phyloP scores from a whole-genome alignment of 92 coral and sea anemone genomes.

The Porites cylindrica region DNA sequence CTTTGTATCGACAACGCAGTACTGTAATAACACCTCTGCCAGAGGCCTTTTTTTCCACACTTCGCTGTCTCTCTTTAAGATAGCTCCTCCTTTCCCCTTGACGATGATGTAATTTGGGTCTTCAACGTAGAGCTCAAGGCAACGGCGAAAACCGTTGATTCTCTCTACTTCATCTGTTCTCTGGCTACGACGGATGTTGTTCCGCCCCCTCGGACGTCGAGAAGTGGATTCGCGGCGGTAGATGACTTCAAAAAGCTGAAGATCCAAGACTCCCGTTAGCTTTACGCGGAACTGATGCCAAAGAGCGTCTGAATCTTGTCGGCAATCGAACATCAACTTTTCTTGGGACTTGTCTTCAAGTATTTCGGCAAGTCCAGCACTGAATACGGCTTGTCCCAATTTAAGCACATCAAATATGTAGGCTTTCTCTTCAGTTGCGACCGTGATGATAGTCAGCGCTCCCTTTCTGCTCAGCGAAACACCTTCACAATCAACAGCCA shows the following conservation, averaged over 20 bases:
- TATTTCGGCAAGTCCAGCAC: neutral
- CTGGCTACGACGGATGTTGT: constrained; percentile 5
- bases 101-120: constrained; percentile 46
- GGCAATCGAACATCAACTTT: constrained; percentile 85
- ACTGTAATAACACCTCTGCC: constrained; percentile 51
- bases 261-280: constrained; percentile 76
- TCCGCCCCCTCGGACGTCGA: no score
- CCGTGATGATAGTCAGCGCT: constrained; percentile 73
- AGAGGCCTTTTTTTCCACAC: constrained; percentile 76
- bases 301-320: constrained; percentile 81
- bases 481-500: constrained; percentile 88
- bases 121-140: constrained; percentile 73
- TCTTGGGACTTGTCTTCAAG: constrained; percentile 58
- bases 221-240: constrained; percentile 52
- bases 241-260: constrained; percentile 83
- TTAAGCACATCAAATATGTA: constrained; percentile 72
- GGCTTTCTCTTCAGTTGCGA: constrained; percentile 76
- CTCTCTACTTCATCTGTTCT: constrained; percentile 3
- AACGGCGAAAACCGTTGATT: constrained; percentile 67
- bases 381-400: constrained; percentile 44
- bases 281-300: constrained; percentile 73
- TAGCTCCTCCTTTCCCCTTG: constrained; percentile 55
- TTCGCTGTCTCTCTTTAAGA: constrained; percentile 6
- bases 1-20: constrained; percentile 76
- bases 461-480: constrained; percentile 80